Base-by-base conservation (phyloP, 1,140 invertebrate species). In the Nephila pilipes region DNA sequence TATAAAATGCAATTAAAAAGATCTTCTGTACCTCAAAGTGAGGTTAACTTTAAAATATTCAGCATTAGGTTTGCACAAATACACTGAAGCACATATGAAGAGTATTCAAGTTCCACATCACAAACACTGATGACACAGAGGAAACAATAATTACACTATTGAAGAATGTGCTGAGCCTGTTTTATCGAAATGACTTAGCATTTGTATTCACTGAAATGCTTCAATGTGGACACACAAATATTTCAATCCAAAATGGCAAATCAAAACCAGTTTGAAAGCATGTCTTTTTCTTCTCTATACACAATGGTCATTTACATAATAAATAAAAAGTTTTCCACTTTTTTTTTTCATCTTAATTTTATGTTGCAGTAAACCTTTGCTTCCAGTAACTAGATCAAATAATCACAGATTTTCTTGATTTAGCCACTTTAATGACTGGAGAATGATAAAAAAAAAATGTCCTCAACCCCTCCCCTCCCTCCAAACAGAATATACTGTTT, bases 261-360 rank as follows among this genome's bases (percentile, higher is more conserved):
- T 87, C 85, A 87, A 87, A 83, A 87, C 85, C 85, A 87, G 85
- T 87, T 83, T 87, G 85, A 87, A 87, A 87, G 46, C 25, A 63
- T 10, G n/a, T 63, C 22, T 65, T 65, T 69, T 36, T 20, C 36
- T 87, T 63, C 36, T 36, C 57, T 90, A n/a, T 91, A 91, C 57
- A 91, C 69, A 83, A 83, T 91, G 89, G 89, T 91, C 89, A 91
- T 91, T 91, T 91, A 83, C 75, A 91, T 57, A 91, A 91, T 91
- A 91, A 91, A 91, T 91, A 91, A 90, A 46, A 90, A 83, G 75
- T 91, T 10, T 46, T 46, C 8, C 85, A 83, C 54, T 83, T 83
- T 57, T 55, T 55, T 55, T 25, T 14, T 83, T 16, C n/a, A n/a
- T n/a, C n/a, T 81, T 22, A 1, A 54, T 81, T 54, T 60, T 32